Base-by-base conservation (phyloP, 2,797 vertebrate species). In the Sebastes aleutianus region DNA sequence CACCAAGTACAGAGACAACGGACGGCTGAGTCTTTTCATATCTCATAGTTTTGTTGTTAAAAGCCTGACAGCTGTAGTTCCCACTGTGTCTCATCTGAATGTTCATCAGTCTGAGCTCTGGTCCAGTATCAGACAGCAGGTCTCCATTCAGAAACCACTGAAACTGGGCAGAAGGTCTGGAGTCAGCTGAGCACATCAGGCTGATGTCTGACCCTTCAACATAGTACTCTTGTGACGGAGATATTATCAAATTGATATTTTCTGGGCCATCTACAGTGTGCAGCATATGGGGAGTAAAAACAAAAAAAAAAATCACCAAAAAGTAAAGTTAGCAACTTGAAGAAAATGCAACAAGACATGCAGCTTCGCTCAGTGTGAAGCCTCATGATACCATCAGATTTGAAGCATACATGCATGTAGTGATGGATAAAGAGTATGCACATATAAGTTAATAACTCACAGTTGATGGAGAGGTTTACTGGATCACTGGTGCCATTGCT, bases 21-120 rank as follows among this genome's bases (percentile, higher is more conserved):
- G 57, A 8, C 2, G 26, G 43, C 5, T 70, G 31, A 61, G 91
- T 87, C 31, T 66, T 71, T 53, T 66, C 16, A 59, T 73, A 61
- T 80, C 69, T 90, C 76, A 62, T n/a, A 14, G 86, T 95, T 77
- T 24, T 86, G 14, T 4, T 59, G 78, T 95, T 95, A 29, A 82
- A 74, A n/a, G 90, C 89, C 72, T 43, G 53, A 71, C 93, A 95
- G 86, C 78, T 89, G 88, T 94, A 95, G 74, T 68, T 85, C 6
- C 94, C 94, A 43, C 84, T 86, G 18, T 93, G 85, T 68, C 0
- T 85, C 66, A 24, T 36, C 39, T 89, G 85, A 76, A 92, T 53
- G 14, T 89, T 79, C 7, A 13, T 54, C 69, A 95, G 76, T 64
- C 2, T 80, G 63, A 93, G 84, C 29, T 90, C 79, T 76, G 67